Percentiles rank a stretch among this genome's conserved stretches.
phyloP scores from a whole-genome alignment of 2,797 vertebrate genomes.

The Sebastes kiyomatsui region DNA sequence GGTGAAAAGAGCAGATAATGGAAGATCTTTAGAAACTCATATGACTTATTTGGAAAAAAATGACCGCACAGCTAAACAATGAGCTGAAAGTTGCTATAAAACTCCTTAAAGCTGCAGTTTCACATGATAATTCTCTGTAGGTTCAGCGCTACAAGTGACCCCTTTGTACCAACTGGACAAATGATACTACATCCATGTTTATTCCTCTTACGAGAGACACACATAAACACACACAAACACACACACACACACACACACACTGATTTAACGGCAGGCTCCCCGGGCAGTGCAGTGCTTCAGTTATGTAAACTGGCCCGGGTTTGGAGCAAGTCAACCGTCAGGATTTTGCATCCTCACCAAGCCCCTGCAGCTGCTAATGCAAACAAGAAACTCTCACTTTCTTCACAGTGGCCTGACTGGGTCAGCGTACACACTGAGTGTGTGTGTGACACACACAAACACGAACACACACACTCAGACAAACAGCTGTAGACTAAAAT shows the following conservation, averaged over 20 bases:
- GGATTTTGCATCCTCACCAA: constrained; percentile 83
- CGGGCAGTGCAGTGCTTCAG: constrained; percentile 79
- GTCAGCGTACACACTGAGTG: constrained; percentile 1
- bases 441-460: background rate
- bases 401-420: constrained; percentile 44
- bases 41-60: background rate
- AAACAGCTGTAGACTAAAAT: background rate
- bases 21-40: background rate
- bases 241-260: constrained; percentile 36
- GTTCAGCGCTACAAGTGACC: background rate
- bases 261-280: constrained; percentile 83
- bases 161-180: background rate
- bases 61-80: background rate
- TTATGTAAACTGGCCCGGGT: constrained; percentile 86
- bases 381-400: constrained; percentile 72
- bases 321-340: constrained; percentile 83
- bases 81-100: background rate
- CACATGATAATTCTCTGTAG: background rate
- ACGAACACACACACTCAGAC: background rate
- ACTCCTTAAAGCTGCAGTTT: background rate
- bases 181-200: background rate
- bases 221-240: constrained; percentile 24
- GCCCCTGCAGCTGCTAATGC: constrained; percentile 79
- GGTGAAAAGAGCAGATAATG: background rate
- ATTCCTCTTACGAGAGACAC: background rate